Percentiles rank a stretch among this genome's conserved stretches.
Conservation (phyloP, 2,113 vertebrate genomes). For the Ammospiza caudacuta region DNA sequence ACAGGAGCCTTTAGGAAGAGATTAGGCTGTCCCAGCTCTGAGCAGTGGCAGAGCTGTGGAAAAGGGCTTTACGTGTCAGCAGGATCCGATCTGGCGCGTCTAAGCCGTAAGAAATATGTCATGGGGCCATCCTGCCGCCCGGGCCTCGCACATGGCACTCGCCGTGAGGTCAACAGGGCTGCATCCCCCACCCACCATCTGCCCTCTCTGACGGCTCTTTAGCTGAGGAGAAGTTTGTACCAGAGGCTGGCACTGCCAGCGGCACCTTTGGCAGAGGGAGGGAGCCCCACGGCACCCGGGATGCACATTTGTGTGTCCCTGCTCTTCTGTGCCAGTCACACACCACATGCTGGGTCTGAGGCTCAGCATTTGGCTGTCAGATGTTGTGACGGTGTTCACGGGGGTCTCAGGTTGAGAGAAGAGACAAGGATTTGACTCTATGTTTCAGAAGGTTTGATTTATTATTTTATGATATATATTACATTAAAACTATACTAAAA, state of each 20-base stretch:
- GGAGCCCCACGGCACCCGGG: neutral
- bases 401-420: too few species aligned
- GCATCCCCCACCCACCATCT: neutral
- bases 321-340: too few species aligned
- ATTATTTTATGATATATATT: too few species aligned
- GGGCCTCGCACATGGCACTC: rapidly evolving
- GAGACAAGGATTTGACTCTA: too few species aligned
- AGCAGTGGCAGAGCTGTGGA: neutral
- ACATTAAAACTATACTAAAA: too few species aligned
- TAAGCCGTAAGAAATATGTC: constrained; percentile 38
- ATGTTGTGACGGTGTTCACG: too few species aligned
- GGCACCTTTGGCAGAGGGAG: rapidly evolving
- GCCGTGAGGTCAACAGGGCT: neutral
- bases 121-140: neutral
- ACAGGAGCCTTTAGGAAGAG: neutral
- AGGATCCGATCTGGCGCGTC: neutral
- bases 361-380: neutral
- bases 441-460: too few species aligned
- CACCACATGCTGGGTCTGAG: rapidly evolving
- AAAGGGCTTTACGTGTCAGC: neutral
- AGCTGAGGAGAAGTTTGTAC: neutral
- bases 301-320: neutral
- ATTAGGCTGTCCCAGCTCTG: constrained; percentile 19
- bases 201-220: rapidly evolving
- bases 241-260: neutral